phyloP scores from a whole-genome alignment of 2,113 vertebrate species.

The Podarcis cretensis region DNA sequence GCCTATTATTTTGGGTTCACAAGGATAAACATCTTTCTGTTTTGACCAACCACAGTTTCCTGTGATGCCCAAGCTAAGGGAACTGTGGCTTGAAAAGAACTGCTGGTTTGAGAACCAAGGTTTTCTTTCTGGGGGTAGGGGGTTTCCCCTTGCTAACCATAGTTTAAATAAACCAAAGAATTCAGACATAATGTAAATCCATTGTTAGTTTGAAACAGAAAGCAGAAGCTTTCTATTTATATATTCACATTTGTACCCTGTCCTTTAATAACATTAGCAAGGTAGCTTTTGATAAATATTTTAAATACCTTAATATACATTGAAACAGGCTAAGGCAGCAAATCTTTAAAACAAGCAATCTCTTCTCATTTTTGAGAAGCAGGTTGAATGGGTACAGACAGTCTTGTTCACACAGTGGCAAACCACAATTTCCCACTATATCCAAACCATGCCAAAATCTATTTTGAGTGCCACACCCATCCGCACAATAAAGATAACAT shows the following conservation, averaged over 20 bases:
- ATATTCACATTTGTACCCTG: neutral
- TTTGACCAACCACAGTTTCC: neutral
- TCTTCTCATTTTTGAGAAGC: neutral
- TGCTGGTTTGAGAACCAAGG: neutral
- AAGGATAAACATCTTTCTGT: neutral
- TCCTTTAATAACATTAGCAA: neutral
- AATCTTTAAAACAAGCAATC: neutral
- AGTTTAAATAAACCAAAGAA: neutral
- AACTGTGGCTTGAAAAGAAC: neutral
- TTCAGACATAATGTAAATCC: neutral
- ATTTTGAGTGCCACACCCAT: neutral
- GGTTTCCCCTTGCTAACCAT: neutral
- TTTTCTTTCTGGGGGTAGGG: no score
- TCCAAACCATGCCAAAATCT: neutral
- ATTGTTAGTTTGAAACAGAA: neutral
- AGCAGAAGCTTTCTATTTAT: neutral
- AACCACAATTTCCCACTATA: neutral
- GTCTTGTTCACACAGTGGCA: neutral
- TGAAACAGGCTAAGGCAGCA: neutral
- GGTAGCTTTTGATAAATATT: neutral
- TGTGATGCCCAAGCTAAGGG: neutral
- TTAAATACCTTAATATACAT: neutral
- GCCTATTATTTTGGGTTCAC: neutral
- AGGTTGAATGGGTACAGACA: neutral
- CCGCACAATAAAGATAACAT: neutral